Evolutionary conservation across 2,888 invertebrate genomes (phyloP), one percentile per base, ranked within the genome.

Genomic region (Lasioglossum zephyrum): DNA sequence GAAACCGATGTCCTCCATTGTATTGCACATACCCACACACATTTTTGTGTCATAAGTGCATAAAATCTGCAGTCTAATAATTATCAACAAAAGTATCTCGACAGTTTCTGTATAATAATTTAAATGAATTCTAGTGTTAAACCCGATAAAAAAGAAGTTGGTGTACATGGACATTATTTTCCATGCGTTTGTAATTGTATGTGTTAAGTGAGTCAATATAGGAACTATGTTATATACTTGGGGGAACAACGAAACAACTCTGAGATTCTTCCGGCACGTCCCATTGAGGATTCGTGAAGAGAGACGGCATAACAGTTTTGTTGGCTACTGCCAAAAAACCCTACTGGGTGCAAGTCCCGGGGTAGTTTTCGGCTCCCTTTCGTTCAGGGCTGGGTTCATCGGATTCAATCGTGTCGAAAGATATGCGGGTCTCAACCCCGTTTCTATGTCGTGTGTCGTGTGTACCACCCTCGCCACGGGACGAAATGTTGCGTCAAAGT

Each of bases 381-480:
- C 79, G 18, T 2, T 1, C 11, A 70, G 47, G 39, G 13, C 60
- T 31, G 60, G 16, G 77, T 72, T 84, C 75, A 60, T 86, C 39
- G 77, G 81, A 86, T 84, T 78, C 74, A 66, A 84, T 86, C 84
- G 75, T 78, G 77, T n/a, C 13, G 77, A 57, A 78, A 73, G 77
- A 78, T 78, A 70, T 63, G 78, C 57, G 72, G 49, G 72, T 60
- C 36, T 41, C 53, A 4, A 18, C 47, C 57, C 53, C 53, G 22
- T 22, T 53, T 22, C 22, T n/a, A n/a, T 49, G 49, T 49, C 49
- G 49, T 49, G 53, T 44, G 73, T 2, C 26, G 47, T 13, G 49
- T 31, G 39, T 31, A 9, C 39, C 36, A 0, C n/a, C 31, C 44
- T 63, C 63, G 63, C 63, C 18, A n/a, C 60, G 18, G 13, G 11